phyloP scores from a whole-genome alignment of 2,113 vertebrate species.

The Gracilinanus agilis region DNA sequence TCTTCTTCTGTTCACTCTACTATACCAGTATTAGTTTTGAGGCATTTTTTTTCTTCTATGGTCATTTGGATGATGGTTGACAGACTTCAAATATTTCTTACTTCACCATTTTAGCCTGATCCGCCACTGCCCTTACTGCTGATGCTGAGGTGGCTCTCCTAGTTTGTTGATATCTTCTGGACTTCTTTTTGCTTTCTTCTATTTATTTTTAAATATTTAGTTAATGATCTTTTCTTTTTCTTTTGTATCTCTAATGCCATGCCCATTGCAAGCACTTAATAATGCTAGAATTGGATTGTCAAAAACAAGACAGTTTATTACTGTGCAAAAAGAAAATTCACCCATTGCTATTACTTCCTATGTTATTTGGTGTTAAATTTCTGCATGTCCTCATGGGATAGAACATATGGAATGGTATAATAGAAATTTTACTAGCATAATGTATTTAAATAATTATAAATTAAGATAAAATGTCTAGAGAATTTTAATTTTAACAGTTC shows the following conservation, averaged over 20 bases:
- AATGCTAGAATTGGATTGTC: neutral
- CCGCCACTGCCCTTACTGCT: no score
- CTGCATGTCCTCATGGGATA: slow-evolving; percentile 11
- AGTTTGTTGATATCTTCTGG: neutral
- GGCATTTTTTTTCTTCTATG: no score
- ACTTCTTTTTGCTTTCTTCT: neutral
- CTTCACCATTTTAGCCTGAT: no score
- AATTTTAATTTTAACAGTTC: slow-evolving; percentile 1
- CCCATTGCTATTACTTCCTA: neutral
- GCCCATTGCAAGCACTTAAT: neutral
- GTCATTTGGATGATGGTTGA: no score
- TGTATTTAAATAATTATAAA: neutral
- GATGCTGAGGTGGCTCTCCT: no score
- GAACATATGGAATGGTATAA: neutral
- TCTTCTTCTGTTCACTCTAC: no score
- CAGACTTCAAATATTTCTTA: no score
- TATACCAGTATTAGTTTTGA: no score
- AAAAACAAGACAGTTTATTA: slow-evolving; percentile 5
- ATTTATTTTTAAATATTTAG: neutral
- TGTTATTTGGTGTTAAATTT: neutral
- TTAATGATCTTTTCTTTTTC: neutral
- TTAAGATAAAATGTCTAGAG: neutral
- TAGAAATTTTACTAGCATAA: neutral
- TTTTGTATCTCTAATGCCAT: neutral
- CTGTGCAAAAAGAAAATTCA: neutral